Percentiles rank a stretch among this genome's conserved stretches.
Conservation (phyloP, 2,888 invertebrate species). For the Orthosia gothica region DNA sequence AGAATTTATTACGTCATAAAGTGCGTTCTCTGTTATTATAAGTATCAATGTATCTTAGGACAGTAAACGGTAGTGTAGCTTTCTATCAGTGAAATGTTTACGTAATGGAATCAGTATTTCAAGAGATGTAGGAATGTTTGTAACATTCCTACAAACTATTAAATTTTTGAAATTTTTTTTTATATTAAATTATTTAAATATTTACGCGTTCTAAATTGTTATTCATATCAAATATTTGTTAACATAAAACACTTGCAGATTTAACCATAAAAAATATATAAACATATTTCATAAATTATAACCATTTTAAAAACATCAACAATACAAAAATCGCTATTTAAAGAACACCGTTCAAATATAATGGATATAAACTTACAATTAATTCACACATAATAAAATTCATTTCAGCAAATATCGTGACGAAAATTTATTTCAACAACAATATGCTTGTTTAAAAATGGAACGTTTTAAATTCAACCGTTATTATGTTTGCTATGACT, state of each 20-base stretch:
- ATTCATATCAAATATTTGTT: slow-evolving; percentile 2
- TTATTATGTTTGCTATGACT: slow-evolving; percentile 39
- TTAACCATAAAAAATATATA: neutral
- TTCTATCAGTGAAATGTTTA: neutral
- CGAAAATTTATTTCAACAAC: slow-evolving; percentile 20
- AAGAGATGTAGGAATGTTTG: neutral
- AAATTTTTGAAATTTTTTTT: neutral
- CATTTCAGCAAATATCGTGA: neutral
- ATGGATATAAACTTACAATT: too few relatives aligned
- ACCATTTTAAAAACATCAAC: neutral
- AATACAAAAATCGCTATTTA: neutral
- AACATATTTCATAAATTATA: neutral
- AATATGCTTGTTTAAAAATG: slow-evolving; percentile 4
- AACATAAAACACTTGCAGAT: neutral
- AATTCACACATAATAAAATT: neutral
- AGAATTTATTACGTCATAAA: too few relatives aligned
- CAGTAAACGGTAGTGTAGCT: too few relatives aligned
- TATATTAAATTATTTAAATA: too few relatives aligned
- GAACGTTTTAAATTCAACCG: slow-evolving; percentile 17
- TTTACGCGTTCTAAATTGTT: neutral
- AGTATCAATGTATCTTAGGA: too few relatives aligned
- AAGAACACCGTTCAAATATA: neutral
- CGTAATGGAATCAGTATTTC: neutral
- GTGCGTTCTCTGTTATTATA: too few relatives aligned
- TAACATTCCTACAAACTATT: neutral